Evolutionary conservation across 2,888 invertebrate genomes (phyloP).

Genomic region (Meloe dianella): DNA sequence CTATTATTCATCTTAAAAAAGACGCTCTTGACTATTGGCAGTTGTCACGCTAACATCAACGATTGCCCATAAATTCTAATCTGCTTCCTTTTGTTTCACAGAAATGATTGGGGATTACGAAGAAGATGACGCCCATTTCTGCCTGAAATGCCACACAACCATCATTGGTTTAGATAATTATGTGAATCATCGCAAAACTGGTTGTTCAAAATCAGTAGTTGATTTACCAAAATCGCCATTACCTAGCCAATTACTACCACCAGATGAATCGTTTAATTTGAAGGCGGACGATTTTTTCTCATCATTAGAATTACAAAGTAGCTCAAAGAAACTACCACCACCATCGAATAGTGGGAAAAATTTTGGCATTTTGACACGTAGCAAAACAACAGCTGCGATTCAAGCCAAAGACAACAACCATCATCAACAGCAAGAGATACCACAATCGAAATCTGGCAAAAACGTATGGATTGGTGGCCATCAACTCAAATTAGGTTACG

Average conservation of each 20-base stretch:
- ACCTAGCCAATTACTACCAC: slow-evolving; percentile 51
- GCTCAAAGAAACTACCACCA: slow-evolving; percentile 63
- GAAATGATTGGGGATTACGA: slow-evolving; percentile 71
- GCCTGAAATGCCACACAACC: slow-evolving; percentile 84
- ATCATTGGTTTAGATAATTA: slow-evolving; percentile 87
- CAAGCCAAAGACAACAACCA: slow-evolving; percentile 45
- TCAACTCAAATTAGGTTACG: slow-evolving; percentile 63
- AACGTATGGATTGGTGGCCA: slow-evolving; percentile 70
- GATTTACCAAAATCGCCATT: slow-evolving; percentile 51
- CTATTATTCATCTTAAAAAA: slow-evolving; percentile 16
- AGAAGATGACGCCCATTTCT: slow-evolving; percentile 85
- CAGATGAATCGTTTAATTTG: slow-evolving; percentile 65
- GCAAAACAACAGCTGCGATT: slow-evolving; percentile 57
- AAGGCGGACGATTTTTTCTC: slow-evolving; percentile 89
- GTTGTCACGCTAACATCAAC: slow-evolving; percentile 25
- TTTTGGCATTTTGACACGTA: slow-evolving; percentile 58
- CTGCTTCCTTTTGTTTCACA: slow-evolving; percentile 31
- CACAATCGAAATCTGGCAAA: slow-evolving; percentile 59
- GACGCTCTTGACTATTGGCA: not conserved
- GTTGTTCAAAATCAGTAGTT: slow-evolving; percentile 63
- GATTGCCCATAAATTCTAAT: slow-evolving; percentile 14
- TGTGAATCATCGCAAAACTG: slow-evolving; percentile 78
- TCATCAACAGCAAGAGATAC: slow-evolving; percentile 37
- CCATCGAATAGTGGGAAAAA: slow-evolving; percentile 61
- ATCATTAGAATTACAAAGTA: slow-evolving; percentile 79